Evolutionary conservation across 92 coral and sea anemone genomes (phyloP).

Genomic region (Parazoanthus swiftii): DNA sequence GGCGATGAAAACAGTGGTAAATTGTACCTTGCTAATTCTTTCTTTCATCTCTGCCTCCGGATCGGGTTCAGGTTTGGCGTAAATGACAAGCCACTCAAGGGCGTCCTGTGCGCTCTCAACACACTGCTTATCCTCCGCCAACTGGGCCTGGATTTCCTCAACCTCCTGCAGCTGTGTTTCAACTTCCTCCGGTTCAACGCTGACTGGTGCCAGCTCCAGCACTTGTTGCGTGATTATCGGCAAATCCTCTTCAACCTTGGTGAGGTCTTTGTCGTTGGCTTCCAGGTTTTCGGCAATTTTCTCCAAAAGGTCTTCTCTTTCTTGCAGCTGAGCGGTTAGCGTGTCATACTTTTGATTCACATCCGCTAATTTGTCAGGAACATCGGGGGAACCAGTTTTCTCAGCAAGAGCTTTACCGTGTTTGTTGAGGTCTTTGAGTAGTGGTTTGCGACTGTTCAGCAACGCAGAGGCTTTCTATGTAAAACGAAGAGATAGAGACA

Average conservation of each 20-base stretch:
- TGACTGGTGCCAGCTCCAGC: constrained; percentile 65
- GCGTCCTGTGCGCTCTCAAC: constrained; percentile 86
- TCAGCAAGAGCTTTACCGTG: constrained; percentile 81
- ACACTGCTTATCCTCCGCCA: constrained; percentile 69
- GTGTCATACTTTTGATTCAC: constrained; percentile 64
- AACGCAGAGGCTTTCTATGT: constrained; percentile 72
- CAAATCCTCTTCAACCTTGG: constrained; percentile 70
- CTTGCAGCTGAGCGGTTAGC: constrained; percentile 62
- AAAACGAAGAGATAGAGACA: neutral
- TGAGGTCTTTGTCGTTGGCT: constrained; percentile 61
- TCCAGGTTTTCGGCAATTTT: constrained; percentile 65
- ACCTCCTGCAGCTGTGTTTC: constrained; percentile 78
- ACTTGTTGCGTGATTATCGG: constrained; percentile 71
- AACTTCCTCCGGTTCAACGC: constrained; percentile 80
- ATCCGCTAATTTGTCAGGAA: constrained; percentile 66
- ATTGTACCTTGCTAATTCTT: constrained; percentile 45
- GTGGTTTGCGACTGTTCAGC: constrained; percentile 72
- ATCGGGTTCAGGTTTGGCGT: constrained; percentile 75
- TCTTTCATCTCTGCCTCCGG: constrained; percentile 59
- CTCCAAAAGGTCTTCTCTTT: constrained; percentile 67
- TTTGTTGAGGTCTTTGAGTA: constrained; percentile 62
- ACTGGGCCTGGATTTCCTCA: constrained; percentile 63
- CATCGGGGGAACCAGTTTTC: constrained; percentile 77
- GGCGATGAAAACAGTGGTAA: neutral
- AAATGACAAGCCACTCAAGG: constrained; percentile 76